Evolutionary conservation across 2,113 vertebrate genomes (phyloP), one percentile per base, ranked within the genome.

Genomic region (Todiramphus saurophagus): DNA sequence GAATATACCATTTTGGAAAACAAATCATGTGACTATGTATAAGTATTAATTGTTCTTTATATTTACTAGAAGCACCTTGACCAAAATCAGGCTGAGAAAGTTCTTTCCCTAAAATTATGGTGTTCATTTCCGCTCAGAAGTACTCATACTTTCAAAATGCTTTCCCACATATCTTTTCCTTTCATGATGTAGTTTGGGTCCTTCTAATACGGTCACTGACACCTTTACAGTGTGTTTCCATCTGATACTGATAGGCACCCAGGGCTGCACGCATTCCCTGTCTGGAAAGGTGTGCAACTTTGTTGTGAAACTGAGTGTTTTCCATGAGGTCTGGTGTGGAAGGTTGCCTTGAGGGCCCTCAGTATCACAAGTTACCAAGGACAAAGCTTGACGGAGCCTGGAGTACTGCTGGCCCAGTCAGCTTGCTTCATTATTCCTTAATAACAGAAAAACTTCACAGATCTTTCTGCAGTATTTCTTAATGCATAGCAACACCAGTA

Each of bases 191-290:
- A 50, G 11, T 31, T 58, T 73, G 19, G 13, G 10, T 43, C 16
- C 35, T 73, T 58, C 18, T 80, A 27, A 59, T 7, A 12, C 4
- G 8, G 28, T 10, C 19, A 30, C 51, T 39, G 28, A 33, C 25
- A 43, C 5, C 13, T 58, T 31, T 21, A 23, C 18, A 43, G 11
- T 7, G 17, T 51, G 16, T 50, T 83, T 63, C 72, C 14, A 33
- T 19, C 8, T 2, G 2, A 31, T 50, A 25, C 13, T 18, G 25
- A 23, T 33, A 41, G 4, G 7, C 10, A 37, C 3, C 16, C 2
- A 1, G 21, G n/a, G 6, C 58, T 64, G 27, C 3, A 1, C 7
- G 31, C 18, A 11, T 58, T 78, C 37, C 14, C 14, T 23, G 6
- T 35, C 43, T 28, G 27, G 43, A 58, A 56, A 50, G 12, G 5